These are phyloP conservation scores for Toxostoma redivivum DNA, from an alignment of 2,113 vertebrate genomes.

Conservation along the genomic window DNA sequence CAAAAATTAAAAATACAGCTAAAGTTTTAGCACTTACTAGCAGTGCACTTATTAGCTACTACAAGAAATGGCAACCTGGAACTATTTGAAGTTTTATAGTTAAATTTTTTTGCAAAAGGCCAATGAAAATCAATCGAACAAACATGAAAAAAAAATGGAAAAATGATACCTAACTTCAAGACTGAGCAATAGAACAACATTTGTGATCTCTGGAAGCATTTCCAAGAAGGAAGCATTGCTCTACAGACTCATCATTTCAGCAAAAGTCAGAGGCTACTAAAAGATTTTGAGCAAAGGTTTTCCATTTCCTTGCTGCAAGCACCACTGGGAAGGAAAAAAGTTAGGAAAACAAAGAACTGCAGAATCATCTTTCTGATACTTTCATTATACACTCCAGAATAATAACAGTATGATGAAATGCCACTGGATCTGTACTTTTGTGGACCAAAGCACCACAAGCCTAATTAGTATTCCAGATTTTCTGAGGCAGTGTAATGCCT, in stretches of 20 bases:
- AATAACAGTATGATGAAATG: not conserved
- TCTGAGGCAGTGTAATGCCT: not conserved
- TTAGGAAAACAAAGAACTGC: not conserved
- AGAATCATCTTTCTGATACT: not conserved
- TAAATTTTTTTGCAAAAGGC: not conserved
- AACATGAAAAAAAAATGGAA: not conserved
- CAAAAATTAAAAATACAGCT: not conserved
- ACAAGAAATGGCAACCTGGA: not conserved
- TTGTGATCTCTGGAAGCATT: not conserved
- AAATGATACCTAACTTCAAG: not conserved
- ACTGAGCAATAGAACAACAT: not conserved
- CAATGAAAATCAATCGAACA: not conserved
- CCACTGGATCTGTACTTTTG: not conserved
- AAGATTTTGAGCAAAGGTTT: not conserved
- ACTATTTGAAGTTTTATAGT: not conserved
- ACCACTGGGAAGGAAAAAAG: not conserved
- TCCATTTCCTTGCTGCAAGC: not conserved
- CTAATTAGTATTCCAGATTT: not conserved
- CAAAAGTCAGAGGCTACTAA: not conserved
- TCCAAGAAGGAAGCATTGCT: not conserved
- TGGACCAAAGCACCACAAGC: not conserved
- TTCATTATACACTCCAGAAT: not conserved
- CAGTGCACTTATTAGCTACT: not conserved
- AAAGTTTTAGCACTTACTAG: not conserved
- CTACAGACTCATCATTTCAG: not conserved